Evolutionary conservation across 2,888 invertebrate genomes (phyloP).

Genomic region (Euphydryas editha): DNA sequence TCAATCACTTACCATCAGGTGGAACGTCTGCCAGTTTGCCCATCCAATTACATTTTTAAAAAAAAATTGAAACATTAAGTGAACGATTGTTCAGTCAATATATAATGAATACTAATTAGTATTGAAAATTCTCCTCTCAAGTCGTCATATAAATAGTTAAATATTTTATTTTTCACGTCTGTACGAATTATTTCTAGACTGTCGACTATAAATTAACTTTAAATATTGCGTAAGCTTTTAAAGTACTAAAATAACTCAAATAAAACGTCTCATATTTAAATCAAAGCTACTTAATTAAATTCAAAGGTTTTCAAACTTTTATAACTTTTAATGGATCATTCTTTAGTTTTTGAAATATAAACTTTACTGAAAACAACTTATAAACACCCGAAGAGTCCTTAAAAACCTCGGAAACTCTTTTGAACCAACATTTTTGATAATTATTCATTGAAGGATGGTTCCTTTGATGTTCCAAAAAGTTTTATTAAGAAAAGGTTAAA

Average conservation of each 20-base stretch:
- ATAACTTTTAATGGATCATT: not conserved
- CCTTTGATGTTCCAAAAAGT: conserved; percentile 16
- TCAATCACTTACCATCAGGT: no score
- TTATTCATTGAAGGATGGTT: conserved; percentile 22
- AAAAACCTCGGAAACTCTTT: conserved; percentile 16
- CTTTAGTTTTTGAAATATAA: conserved; percentile 3
- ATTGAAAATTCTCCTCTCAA: no score
- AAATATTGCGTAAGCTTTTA: no score
- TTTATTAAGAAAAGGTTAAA: not conserved
- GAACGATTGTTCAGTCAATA: no score
- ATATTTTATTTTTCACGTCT: no score
- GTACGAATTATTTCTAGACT: no score
- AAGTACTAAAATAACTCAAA: not conserved
- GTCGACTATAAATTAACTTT: no score
- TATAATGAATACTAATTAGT: no score
- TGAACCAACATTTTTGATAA: conserved; percentile 16
- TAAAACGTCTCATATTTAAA: not conserved
- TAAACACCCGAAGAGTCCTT: not conserved
- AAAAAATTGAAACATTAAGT: no score
- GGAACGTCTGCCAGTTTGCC: no score
- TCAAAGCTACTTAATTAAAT: not conserved
- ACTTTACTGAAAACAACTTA: conserved; percentile 22
- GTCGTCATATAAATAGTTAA: no score
- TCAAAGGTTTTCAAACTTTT: not conserved
- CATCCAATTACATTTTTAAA: no score